Evolutionary conservation across 1,140 invertebrate species (phyloP).

Genomic region (Acromyrmex charruanus): DNA sequence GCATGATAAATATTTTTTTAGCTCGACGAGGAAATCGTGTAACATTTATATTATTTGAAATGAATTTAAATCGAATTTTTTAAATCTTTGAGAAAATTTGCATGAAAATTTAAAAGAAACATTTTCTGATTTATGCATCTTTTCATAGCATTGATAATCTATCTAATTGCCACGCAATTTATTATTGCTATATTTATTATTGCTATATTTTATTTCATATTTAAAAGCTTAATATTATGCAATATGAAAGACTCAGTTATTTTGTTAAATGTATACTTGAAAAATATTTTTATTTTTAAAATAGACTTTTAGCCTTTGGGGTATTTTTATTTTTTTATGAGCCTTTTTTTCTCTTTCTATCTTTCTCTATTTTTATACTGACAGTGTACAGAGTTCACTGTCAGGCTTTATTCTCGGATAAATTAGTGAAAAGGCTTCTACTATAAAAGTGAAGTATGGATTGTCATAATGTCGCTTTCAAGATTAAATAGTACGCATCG

Average conservation of each 20-base stretch:
- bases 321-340: background rate
- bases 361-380: background rate
- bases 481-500: constrained; percentile 8
- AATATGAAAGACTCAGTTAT: background rate
- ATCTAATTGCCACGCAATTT: background rate
- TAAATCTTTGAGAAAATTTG: background rate
- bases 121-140: background rate
- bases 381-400: background rate
- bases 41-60: background rate
- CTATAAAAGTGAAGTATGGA: constrained; percentile 12
- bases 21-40: background rate
- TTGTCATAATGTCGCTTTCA: background rate
- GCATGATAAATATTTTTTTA: constrained; percentile 27
- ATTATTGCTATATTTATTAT: background rate
- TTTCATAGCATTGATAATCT: background rate
- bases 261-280: background rate
- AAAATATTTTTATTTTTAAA: background rate
- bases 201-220: background rate
- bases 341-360: background rate
- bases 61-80: background rate
- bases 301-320: background rate
- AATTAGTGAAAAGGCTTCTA: background rate
- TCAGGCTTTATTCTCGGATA: constrained; percentile 11
- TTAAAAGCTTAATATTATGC: background rate
- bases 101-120: background rate